Percentiles rank a stretch among this genome's conserved stretches.
These are phyloP conservation scores for Tenthredo distinguenda DNA, from an alignment of 2,888 invertebrate species.

Conservation along the genomic window DNA sequence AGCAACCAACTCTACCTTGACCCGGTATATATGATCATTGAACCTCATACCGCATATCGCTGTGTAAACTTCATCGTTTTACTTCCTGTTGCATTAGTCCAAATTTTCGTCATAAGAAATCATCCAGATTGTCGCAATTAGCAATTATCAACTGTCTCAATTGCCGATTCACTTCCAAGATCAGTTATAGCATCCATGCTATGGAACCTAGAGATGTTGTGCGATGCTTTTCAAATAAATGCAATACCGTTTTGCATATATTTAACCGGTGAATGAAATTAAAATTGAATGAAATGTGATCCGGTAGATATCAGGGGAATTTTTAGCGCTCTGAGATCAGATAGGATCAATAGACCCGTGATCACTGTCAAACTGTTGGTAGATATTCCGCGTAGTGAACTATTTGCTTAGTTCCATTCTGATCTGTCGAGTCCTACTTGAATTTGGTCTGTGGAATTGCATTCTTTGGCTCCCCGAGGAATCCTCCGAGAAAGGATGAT, in stretches of 20 bases:
- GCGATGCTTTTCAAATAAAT: not conserved
- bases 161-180: not conserved
- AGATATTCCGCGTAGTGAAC: constrained; percentile 22
- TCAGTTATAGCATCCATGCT: not conserved
- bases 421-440: constrained; percentile 23
- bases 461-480: not conserved
- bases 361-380: not conserved
- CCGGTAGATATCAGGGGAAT: not conserved
- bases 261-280: not conserved
- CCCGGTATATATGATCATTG: constrained; percentile 29
- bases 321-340: not conserved
- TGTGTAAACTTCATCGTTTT: not conserved
- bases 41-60: constrained; percentile 15
- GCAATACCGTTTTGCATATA: not conserved
- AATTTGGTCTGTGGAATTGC: constrained; percentile 33
- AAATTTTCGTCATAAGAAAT: not conserved
- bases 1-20: constrained; percentile 40
- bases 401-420: constrained; percentile 23
- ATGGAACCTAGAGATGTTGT: not conserved
- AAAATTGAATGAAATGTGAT: not conserved
- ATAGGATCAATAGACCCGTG: not conserved
- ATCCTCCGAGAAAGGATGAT: not conserved
- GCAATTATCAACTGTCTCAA: not conserved
- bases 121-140: not conserved
- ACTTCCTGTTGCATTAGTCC: not conserved